Evolutionary conservation across 2,888 invertebrate species (phyloP), one percentile per base, ranked within the genome.

Genomic region (Axea sp.): DNA sequence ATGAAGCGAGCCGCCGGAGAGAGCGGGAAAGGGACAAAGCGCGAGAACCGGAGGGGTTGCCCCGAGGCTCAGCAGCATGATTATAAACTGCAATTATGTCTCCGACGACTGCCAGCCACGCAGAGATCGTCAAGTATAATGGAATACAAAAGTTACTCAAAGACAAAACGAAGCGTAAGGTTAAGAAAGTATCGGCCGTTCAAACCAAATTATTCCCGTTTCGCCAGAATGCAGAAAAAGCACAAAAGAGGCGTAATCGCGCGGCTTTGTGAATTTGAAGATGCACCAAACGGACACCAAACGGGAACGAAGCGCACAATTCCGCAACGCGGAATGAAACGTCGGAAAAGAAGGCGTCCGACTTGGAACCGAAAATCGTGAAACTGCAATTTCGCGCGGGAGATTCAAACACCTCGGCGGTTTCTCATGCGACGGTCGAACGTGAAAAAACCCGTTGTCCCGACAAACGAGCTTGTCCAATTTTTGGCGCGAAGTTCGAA

Each of bases 51-150:
- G 65, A 69, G 49, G n/a, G 77, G 68, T 73, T 55, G 72, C 76
- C 80, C 77, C 67, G 73, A 64, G 81, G 80, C 78, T 65, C 78
- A 57, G 77, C 78, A 77, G 77, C 79, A 77, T 81, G 84, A 85
- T 85, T 85, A 84, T 81, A 79, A 82, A 82, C 81, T 77, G 81
- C 84, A 86, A 85, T 85, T 85, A 85, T 83, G 84, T 84, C 84
- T 82, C 83, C 80, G 77, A 78, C 76, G 80, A 78, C 76, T 79
- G 81, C 77, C 78, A 79, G 79, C 81, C 82, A 78, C 77, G 78
- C 77, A 81, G 80, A 82, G 83, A 83, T 82, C 83, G 82, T 78
- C 83, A 73, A 67, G 77, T 73, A 74, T 73, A 77, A 76, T 74
- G 73, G 72, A 75, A 60, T 57, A 71, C 76, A 74, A 76, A 76